Conservation (phyloP, 2,888 invertebrate genomes). For the Crossocerus cetratus region DNA sequence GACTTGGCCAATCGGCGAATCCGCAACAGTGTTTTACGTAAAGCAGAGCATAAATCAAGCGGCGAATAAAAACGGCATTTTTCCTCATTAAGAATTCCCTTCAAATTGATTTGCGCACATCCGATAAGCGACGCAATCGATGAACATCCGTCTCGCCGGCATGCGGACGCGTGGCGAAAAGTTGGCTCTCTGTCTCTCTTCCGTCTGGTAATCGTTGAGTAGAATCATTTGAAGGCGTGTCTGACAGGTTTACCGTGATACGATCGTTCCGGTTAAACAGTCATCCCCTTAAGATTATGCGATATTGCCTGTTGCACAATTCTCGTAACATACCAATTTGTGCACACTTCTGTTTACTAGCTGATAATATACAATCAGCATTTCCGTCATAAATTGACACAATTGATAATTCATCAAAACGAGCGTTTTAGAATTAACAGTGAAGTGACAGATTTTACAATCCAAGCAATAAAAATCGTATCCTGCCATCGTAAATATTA, state of each 20-base stretch:
- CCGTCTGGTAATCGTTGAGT: neutral
- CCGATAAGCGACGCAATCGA: neutral
- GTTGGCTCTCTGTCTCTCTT: neutral
- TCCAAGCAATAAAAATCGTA: too few species aligned
- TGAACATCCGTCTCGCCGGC: neutral
- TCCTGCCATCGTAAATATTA: too few species aligned
- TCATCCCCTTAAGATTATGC: neutral
- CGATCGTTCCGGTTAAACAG: neutral
- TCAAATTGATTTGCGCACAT: neutral
- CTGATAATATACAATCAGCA: too few species aligned
- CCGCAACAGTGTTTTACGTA: constrained; percentile 5
- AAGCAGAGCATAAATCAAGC: neutral
- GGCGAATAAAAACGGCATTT: neutral
- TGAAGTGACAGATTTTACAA: too few species aligned
- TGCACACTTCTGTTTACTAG: too few species aligned
- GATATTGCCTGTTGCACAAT: neutral
- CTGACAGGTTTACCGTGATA: neutral
- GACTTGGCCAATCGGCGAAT: constrained; percentile 3
- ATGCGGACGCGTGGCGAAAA: neutral
- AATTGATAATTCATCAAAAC: too few species aligned
- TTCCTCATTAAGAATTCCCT: neutral
- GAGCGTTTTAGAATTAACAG: too few species aligned
- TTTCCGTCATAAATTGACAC: too few species aligned
- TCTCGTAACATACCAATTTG: too few species aligned
- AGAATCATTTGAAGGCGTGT: too few species aligned